A percentile compares a stretch with the other conserved stretches of the same genome.
Conservation (phyloP, 1,140 invertebrate genomes). For the Neodiprion virginianus region DNA sequence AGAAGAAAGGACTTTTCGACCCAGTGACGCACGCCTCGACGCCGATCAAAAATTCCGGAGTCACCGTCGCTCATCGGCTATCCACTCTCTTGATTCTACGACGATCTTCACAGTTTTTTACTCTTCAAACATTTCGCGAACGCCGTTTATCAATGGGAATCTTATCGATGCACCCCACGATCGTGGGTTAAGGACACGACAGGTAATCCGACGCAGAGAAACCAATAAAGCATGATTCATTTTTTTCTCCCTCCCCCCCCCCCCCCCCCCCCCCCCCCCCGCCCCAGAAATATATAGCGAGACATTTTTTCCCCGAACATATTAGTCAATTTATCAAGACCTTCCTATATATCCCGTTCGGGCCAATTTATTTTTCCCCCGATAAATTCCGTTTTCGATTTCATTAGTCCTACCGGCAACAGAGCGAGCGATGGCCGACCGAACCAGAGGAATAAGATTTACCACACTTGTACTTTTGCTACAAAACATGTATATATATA, state of each 20-base stretch:
- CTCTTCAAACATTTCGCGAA: no score
- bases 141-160: not conserved
- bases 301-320: slow-evolving; percentile 29
- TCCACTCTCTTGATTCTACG: no score
- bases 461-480: slow-evolving; percentile 10
- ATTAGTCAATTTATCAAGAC: slow-evolving; percentile 42
- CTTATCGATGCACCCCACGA: not conserved
- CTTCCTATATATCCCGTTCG: slow-evolving; percentile 21
- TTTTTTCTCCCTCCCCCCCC: not conserved
- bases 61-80: no score
- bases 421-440: no score
- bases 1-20: not conserved
- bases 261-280: slow-evolving; percentile 15
- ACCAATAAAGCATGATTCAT: slow-evolving; percentile 34
- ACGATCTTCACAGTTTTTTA: no score
- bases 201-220: slow-evolving; percentile 4
- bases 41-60: no score
- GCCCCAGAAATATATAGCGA: slow-evolving; percentile 26
- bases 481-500: not conserved
- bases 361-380: slow-evolving; percentile 50
- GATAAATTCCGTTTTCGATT: slow-evolving; percentile 58
- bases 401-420: slow-evolving; percentile 51
- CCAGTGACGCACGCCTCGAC: no score
- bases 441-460: slow-evolving; percentile 20
- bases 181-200: not conserved